phyloP scores from a whole-genome alignment of 2,113 vertebrate genomes.

The Aegithalos caudatus region DNA sequence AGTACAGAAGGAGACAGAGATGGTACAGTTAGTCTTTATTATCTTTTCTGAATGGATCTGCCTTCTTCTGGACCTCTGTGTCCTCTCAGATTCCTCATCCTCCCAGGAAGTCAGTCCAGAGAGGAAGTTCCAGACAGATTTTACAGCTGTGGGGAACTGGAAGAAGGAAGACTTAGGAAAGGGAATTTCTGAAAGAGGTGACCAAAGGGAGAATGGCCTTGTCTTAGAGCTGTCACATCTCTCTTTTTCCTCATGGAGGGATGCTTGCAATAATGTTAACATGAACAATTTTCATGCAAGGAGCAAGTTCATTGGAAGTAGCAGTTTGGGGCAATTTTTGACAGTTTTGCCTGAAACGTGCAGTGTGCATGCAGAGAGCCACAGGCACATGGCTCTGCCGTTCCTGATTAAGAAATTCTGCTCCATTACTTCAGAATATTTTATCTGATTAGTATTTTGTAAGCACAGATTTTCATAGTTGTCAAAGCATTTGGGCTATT shows the following conservation, averaged over 20 bases:
- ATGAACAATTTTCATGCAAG: neutral
- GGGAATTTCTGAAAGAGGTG: neutral
- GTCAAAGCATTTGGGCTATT: constrained; percentile 49
- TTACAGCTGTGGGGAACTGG: neutral
- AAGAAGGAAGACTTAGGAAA: neutral
- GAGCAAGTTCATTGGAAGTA: neutral
- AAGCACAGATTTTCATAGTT: constrained; percentile 49
- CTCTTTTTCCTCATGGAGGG: neutral
- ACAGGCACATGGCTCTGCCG: constrained; percentile 12
- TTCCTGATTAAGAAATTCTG: constrained; percentile 51
- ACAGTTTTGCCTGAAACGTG: neutral
- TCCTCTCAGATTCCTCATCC: neutral
- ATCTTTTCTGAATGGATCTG: neutral
- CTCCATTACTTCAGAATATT: constrained; percentile 55
- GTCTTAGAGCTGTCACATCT: neutral
- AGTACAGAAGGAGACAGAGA: neutral
- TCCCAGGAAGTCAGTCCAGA: neutral
- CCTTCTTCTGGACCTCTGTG: neutral
- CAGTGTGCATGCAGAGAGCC: neutral
- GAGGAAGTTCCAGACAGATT: neutral
- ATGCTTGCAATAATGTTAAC: neutral
- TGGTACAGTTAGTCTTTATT: neutral
- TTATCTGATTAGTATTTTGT: constrained; percentile 59
- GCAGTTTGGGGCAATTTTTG: constrained; percentile 34
- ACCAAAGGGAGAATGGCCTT: neutral